Conservation (phyloP, 2,797 vertebrate species). For the Phrynocephalus forsythii region DNA sequence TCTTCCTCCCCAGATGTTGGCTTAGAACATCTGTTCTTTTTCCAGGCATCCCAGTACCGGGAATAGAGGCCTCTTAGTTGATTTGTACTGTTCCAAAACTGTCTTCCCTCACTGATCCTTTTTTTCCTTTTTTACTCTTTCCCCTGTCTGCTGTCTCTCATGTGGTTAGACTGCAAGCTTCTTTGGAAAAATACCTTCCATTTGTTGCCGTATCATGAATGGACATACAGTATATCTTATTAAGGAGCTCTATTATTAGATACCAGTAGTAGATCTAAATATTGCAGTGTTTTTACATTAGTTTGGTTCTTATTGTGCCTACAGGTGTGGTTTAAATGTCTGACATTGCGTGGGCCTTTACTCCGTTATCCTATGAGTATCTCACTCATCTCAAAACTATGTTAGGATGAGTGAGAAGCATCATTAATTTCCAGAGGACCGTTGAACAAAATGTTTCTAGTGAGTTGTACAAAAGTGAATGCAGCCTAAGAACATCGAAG, state of each 20-base stretch:
- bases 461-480: too few relatives aligned
- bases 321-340: too few relatives aligned
- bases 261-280: neutral
- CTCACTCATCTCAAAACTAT: too few relatives aligned
- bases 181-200: too few relatives aligned
- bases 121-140: too few relatives aligned
- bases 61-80: slow-evolving; percentile 1
- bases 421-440: neutral
- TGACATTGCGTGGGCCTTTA: too few relatives aligned
- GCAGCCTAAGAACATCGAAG: too few relatives aligned
- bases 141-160: too few relatives aligned
- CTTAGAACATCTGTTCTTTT: neutral
- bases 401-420: neutral
- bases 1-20: neutral
- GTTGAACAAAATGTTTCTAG: neutral
- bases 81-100: neutral
- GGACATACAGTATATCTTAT: too few relatives aligned
- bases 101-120: neutral
- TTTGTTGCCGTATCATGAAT: too few relatives aligned
- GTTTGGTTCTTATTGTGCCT: neutral
- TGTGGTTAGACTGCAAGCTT: too few relatives aligned
- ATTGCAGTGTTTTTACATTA: neutral
- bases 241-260: neutral
- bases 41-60: neutral
- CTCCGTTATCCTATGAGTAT: too few relatives aligned